Conservation (phyloP, 1,140 invertebrate species). For the Xylocopa sonorina region DNA sequence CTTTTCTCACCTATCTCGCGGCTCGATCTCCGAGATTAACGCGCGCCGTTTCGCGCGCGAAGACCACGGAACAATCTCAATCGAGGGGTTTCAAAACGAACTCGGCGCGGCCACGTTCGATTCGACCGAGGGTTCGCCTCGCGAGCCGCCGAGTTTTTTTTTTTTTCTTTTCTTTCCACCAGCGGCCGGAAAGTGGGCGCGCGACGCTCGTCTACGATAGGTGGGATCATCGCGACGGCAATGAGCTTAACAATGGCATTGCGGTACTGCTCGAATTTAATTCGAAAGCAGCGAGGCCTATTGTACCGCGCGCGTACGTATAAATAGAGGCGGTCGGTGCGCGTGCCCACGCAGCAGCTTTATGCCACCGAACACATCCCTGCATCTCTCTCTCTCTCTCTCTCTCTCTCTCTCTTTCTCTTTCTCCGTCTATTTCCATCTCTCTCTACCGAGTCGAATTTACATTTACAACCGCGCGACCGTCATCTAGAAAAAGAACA, state of each 20-base stretch:
- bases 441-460: slow-evolving; percentile 44
- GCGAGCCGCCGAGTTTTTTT: too few species aligned
- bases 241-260: slow-evolving; percentile 66
- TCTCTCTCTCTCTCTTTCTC: neutral
- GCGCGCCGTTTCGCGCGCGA: neutral
- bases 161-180: too few species aligned
- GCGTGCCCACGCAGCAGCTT: slow-evolving; percentile 60
- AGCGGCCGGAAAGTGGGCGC: slow-evolving; percentile 23
- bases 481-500: slow-evolving; percentile 25
- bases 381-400: neutral
- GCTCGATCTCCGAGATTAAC: slow-evolving; percentile 7
- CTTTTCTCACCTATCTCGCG: slow-evolving; percentile 3
- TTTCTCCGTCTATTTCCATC: neutral
- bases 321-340: slow-evolving; percentile 59
- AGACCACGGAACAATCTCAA: neutral
- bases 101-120: neutral
- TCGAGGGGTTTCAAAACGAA: neutral
- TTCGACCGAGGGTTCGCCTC: too few species aligned
- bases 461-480: slow-evolving; percentile 52
- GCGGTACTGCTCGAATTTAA: slow-evolving; percentile 66
- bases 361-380: slow-evolving; percentile 51
- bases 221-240: slow-evolving; percentile 41
- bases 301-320: slow-evolving; percentile 52
- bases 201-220: slow-evolving; percentile 37
- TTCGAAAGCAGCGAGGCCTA: slow-evolving; percentile 58